A percentile compares a stretch with the other conserved stretches of the same genome.
Conservation (phyloP, 2,888 invertebrate species). For the Phengaris alcon region DNA sequence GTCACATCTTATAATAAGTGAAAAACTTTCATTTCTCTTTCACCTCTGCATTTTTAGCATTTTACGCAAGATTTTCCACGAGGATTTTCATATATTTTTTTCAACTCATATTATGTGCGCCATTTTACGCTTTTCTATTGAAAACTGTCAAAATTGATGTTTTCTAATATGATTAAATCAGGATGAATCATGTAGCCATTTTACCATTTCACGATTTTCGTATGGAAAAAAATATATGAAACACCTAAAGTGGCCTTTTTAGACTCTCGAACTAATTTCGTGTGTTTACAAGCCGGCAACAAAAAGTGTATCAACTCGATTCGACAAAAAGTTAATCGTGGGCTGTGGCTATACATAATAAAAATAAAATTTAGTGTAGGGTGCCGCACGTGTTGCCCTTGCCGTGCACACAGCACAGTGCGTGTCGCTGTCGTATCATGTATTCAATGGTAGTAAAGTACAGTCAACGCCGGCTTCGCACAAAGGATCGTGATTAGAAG, state of each 20-base stretch:
- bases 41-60: neutral
- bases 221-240: too few relatives aligned
- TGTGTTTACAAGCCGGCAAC: too few relatives aligned
- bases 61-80: neutral
- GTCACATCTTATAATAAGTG: neutral
- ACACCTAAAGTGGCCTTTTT: too few relatives aligned
- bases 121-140: too few relatives aligned
- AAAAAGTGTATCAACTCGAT: too few relatives aligned
- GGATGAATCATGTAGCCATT: too few relatives aligned
- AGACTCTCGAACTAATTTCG: neutral
- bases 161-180: too few relatives aligned
- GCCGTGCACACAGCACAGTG: neutral
- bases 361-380: neutral
- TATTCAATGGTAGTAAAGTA: neutral
- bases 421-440: neutral
- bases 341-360: neutral
- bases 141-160: too few relatives aligned
- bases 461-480: neutral
- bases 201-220: too few relatives aligned
- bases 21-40: neutral
- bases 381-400: constrained; percentile 18
- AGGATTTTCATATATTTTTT: neutral
- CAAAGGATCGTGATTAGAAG: constrained; percentile 17
- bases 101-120: too few relatives aligned
- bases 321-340: too few relatives aligned